Conservation (phyloP, 1,140 invertebrate genomes). For the Gryon sp. region DNA sequence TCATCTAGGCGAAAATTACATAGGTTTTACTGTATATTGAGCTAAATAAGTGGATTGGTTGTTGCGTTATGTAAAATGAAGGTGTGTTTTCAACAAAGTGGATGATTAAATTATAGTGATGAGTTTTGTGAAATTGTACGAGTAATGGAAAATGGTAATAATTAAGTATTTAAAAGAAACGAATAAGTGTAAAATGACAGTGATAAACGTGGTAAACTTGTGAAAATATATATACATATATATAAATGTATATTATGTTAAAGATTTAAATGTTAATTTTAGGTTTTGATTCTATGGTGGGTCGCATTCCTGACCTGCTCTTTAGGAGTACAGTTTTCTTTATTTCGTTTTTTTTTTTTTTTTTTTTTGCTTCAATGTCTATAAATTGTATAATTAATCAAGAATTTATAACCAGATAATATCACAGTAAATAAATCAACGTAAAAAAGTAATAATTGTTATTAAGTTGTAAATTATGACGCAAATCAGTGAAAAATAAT, state of each 20-base stretch:
- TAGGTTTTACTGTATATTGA: not conserved
- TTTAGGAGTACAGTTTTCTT: no score
- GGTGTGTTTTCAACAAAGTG: constrained; percentile 15
- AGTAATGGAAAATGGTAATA: constrained; percentile 13
- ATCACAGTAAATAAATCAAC: no score
- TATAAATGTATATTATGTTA: not conserved
- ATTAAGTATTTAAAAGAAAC: constrained; percentile 5
- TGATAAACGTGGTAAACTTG: not conserved
- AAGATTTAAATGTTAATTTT: not conserved
- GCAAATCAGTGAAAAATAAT: no score
- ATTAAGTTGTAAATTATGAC: not conserved
- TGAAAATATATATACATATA: no score
- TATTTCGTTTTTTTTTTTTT: no score
- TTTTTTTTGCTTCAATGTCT: no score
- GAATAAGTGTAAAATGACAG: not conserved
- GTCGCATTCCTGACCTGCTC: no score
- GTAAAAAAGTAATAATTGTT: not conserved
- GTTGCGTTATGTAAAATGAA: constrained; percentile 31
- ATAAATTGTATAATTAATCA: no score
- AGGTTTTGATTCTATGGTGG: not conserved
- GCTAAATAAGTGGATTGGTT: constrained; percentile 14
- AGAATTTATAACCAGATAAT: no score
- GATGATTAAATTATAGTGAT: constrained; percentile 18
- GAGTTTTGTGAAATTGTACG: constrained; percentile 4
- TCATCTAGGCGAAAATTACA: not conserved